A percentile compares a stretch with the other conserved stretches of the same genome.
These are phyloP conservation scores for Thripadectes ignobilis DNA, from an alignment of 2,797 vertebrate genomes.

Conservation along the genomic window DNA sequence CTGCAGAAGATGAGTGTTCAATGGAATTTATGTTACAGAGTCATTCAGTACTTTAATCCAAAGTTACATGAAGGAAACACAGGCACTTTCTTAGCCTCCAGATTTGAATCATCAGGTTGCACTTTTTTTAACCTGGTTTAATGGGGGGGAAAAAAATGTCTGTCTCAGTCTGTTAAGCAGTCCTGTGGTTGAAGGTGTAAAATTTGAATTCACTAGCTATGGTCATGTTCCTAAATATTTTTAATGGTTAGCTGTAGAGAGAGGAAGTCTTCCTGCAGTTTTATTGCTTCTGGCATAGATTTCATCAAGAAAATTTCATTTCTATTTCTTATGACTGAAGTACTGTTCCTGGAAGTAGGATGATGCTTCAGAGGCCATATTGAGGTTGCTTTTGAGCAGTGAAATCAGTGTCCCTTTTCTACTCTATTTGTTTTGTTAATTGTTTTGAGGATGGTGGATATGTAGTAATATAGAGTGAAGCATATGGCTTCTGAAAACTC, in stretches of 20 bases:
- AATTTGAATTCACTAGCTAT: not conserved
- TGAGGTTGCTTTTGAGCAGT: not conserved
- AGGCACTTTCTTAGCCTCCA: not conserved
- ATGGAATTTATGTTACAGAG: not conserved
- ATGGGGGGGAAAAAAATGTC: accelerated
- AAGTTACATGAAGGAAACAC: not conserved
- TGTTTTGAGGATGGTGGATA: not conserved
- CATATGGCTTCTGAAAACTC: not conserved
- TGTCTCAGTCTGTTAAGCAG: not conserved
- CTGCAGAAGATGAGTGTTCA: not conserved
- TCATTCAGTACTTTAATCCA: not conserved
- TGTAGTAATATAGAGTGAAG: not conserved
- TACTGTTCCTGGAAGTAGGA: not conserved
- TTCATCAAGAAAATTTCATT: not conserved
- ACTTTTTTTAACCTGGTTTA: not conserved
- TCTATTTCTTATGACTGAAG: not conserved
- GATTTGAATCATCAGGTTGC: not conserved
- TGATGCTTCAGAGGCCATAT: not conserved
- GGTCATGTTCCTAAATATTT: not conserved
- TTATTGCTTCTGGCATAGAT: not conserved
- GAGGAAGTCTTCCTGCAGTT: not conserved
- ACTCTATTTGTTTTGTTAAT: not conserved
- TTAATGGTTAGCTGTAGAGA: not conserved
- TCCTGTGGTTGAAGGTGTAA: not conserved
- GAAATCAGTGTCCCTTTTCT: not conserved